Percentiles rank a stretch among this genome's conserved stretches.
These are phyloP conservation scores for Streptopelia turtur DNA, from an alignment of 2,797 vertebrate genomes.

Conservation along the genomic window DNA sequence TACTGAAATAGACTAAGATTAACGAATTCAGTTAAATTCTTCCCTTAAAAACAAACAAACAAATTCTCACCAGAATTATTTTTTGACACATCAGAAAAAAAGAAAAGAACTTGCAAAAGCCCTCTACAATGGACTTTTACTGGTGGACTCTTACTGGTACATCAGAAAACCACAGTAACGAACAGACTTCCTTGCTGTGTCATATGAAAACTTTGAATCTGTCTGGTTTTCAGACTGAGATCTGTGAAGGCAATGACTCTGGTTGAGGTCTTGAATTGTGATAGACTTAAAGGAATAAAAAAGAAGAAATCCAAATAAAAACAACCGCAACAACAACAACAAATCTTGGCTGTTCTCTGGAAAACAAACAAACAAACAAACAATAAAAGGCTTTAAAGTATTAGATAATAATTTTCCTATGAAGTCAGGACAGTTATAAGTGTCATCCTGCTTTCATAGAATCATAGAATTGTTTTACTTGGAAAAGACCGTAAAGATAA, in stretches of 20 bases:
- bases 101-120: neutral
- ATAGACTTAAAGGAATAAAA: neutral
- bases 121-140: neutral
- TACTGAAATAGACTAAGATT: neutral
- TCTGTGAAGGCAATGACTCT: neutral
- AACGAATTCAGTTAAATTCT: neutral
- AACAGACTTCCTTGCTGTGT: neutral
- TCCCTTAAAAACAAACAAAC: neutral
- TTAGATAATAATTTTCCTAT: neutral
- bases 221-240: neutral
- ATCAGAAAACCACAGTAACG: neutral
- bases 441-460: neutral
- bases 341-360: neutral
- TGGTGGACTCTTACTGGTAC: neutral
- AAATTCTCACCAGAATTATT: neutral
- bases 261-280: neutral
- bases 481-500: too few relatives aligned
- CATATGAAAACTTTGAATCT: neutral
- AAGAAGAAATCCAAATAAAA: neutral
- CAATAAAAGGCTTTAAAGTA: neutral
- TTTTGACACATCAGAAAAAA: neutral
- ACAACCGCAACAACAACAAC: rapidly evolving
- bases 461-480: too few relatives aligned
- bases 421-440: neutral
- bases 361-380: neutral